Base-by-base conservation (phyloP, 2,888 invertebrate genomes). In the Craniophora ligustri region DNA sequence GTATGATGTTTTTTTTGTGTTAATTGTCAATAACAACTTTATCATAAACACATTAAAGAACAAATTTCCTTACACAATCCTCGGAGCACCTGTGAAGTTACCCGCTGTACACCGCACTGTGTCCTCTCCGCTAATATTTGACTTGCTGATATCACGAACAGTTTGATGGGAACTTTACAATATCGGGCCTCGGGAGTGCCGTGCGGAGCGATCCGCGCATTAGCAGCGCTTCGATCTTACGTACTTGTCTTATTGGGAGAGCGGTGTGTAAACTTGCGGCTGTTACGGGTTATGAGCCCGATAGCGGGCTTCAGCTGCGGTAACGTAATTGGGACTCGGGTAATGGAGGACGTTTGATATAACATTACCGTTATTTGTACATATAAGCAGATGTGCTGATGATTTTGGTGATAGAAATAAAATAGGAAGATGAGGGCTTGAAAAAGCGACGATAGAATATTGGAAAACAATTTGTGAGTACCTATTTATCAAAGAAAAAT, bases 121-220 rank as follows among this genome's bases (percentile, higher is more conserved):
- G 49, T 8, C 30, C 60, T 32, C 18, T 39, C 23, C 50, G 50
- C 26, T 68, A 50, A 75, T 73, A 73, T 81, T 79, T 72, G 75
- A 82, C 72, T 81, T 78, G 78, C 72, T 73, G 81, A 81, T 82
- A 73, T 60, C 71, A 66, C 67, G 70, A 67, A 65, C 72, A 78
- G 73, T 81, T 81, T 74, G 72, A 78, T 71, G 69, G 61, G 54
- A 81, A 78, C 79, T 79, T 78, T 76, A 72, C 75, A 79, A 75
- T 78, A 73, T 72, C 75, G 67, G 67, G 72, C 67, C 78, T 59
- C 74, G 18, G 35, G 75, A 65, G 78, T 49, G 60, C 51, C 55
- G 65, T 55, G 30, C 46, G 53, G 50, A 42, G 55, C 58, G 49
- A 48, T 53, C 58, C 53, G 56, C 34, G 54, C 60, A 67, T 67